A percentile compares a stretch with the other conserved stretches of the same genome.
These are phyloP conservation scores for Lateolabrax maculatus DNA, from an alignment of 2,797 vertebrate species.

Conservation along the genomic window DNA sequence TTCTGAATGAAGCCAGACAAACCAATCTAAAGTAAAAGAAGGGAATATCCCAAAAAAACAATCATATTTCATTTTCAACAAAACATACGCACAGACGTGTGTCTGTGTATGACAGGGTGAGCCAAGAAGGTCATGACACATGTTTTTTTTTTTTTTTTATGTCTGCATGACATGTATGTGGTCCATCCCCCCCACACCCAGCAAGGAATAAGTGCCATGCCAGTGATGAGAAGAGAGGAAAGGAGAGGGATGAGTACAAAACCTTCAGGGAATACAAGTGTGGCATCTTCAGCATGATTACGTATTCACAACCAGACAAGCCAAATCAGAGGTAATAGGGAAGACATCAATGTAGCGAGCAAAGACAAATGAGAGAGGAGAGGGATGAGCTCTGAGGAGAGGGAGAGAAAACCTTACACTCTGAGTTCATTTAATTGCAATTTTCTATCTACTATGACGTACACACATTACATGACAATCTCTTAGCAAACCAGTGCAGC, in stretches of 20 bases:
- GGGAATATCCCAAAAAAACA: background rate
- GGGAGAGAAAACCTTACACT: conserved; percentile 45
- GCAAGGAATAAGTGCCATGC: conserved; percentile 38
- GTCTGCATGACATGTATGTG: conserved; percentile 26
- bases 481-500: conserved; percentile 22
- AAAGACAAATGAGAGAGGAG: conserved; percentile 66
- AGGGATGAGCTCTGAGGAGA: conserved; percentile 34
- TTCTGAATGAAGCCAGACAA: background rate
- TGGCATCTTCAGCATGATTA: conserved; percentile 70
- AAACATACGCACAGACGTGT: background rate
- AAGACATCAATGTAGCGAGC: conserved; percentile 55
- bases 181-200: conserved; percentile 13
- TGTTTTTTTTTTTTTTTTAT: too few relatives aligned
- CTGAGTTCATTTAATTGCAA: conserved; percentile 57
- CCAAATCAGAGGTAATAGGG: conserved; percentile 72
- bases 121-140: conserved; percentile 34
- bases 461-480: conserved; percentile 13
- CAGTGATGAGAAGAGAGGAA: conserved; percentile 42
- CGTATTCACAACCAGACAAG: conserved; percentile 75
- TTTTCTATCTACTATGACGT: conserved; percentile 38
- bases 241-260: conserved; percentile 44
- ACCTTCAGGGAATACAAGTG: conserved; percentile 54
- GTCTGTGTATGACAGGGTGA: background rate
- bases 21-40: background rate
- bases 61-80: conserved; percentile 14